Conservation (phyloP, 1,140 invertebrate genomes). For the Tetragonula clypearis region DNA sequence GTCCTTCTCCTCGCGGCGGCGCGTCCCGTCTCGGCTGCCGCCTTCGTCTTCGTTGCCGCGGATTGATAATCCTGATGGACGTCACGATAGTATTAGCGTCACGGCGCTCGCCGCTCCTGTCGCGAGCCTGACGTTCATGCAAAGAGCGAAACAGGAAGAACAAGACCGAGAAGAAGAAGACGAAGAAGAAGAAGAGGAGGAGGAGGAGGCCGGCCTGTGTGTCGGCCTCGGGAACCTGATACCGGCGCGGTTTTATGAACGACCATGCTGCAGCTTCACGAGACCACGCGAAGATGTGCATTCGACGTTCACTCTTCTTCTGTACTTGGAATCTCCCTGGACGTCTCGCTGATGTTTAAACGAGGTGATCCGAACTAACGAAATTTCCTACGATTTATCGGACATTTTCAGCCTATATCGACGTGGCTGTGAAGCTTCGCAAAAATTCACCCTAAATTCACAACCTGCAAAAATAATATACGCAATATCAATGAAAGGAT, state of each 20-base stretch:
- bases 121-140: constrained; percentile 56
- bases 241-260: constrained; percentile 59
- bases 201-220: constrained; percentile 43
- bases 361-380: too few species aligned
- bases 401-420: too few species aligned
- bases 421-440: too few species aligned
- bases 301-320: constrained; percentile 34
- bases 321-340: background rate
- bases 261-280: constrained; percentile 1
- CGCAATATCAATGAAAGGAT: too few species aligned
- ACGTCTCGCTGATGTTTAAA: too few species aligned
- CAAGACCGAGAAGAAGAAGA: constrained; percentile 54
- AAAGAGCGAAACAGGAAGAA: constrained; percentile 53
- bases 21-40: constrained; percentile 2
- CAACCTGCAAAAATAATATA: too few species aligned
- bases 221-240: constrained; percentile 67
- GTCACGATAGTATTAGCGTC: constrained; percentile 76
- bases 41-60: constrained; percentile 61
- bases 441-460: too few species aligned
- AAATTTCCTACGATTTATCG: too few species aligned
- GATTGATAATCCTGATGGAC: constrained; percentile 75
- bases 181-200: constrained; percentile 53
- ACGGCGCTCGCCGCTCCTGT: constrained; percentile 62
- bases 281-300: constrained; percentile 12
- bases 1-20: background rate